Base-by-base conservation (phyloP, 2,113 vertebrate genomes). In the Brachypteracias leptosomus region DNA sequence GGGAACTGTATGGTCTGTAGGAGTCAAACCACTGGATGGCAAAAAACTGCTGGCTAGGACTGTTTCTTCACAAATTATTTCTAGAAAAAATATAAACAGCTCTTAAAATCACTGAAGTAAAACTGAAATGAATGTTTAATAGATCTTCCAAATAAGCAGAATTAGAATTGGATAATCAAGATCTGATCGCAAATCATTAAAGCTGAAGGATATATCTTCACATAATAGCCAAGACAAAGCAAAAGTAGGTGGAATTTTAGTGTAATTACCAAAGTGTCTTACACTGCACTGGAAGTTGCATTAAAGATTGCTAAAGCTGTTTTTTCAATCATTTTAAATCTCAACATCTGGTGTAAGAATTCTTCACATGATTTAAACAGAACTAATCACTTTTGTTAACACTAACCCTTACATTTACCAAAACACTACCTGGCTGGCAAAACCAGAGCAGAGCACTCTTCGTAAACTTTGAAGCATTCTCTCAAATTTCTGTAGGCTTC, bases 1-100 rank as follows among this genome's bases (percentile, higher is more conserved):
- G 97, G 97, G 96, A 98, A 98, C 94, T 98, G 98, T 97, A 97
- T 91, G 98, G 97, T 98, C 98, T 97, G 98, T 97, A 81, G 97
- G 98, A 97, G 98, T 98, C 97, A 84, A 97, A 97, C 95, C 97
- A 93, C 97, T 96, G 8, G 96, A 96, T 28, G 96, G 97, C 8
- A 97, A 97, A 78, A 96, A 78, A 95, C 96, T 98, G 98, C 97
- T 98, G 95, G 97, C 94, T 98, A 98, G 97, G 96, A 98, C 96
- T 97, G 98, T 97, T 95, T 98, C 98, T 97, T 94, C 97, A 97
- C 91, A 95, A 96, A 88, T 96, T 98, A 98, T 94, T 98, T 98
- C 98, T 98, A 90, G 79, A 97, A 91, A 17, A 95, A 95, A 94
- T 25, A 96, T 2, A 92, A 94, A 91, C 10, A 80, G 14, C 16